Evolutionary conservation across 2,113 vertebrate species (phyloP).

Genomic region (Gymnobelideus leadbeateri): DNA sequence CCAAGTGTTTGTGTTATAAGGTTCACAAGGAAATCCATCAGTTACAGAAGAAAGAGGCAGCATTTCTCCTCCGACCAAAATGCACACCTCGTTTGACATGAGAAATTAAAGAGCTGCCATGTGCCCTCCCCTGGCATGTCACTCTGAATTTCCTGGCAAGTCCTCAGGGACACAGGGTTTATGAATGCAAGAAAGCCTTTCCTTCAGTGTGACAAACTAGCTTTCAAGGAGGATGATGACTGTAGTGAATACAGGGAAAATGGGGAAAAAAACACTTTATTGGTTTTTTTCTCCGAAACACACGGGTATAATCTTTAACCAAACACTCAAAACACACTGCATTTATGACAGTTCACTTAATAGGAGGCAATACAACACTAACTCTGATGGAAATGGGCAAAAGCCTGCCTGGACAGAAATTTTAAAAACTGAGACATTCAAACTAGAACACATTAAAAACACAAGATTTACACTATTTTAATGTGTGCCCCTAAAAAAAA

Average conservation of each 20-base stretch:
- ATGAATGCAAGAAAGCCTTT: conserved; percentile 80
- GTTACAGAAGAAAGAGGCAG: conserved; percentile 74
- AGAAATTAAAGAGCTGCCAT: conserved; percentile 83
- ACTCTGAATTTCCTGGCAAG: conserved; percentile 83
- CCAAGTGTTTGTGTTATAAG: conserved; percentile 8
- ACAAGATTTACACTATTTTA: not conserved
- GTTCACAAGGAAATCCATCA: not conserved
- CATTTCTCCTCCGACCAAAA: conserved; percentile 71
- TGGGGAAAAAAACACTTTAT: conserved; percentile 83
- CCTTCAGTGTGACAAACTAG: conserved; percentile 88
- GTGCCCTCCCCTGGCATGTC: conserved; percentile 77
- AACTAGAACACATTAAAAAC: not conserved
- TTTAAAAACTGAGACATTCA: conserved; percentile 1
- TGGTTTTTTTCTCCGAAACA: conserved; percentile 84
- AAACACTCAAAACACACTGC: not conserved
- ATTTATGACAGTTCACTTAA: conserved; percentile 18
- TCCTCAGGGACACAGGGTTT: conserved; percentile 77
- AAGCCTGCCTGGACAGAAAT: not conserved
- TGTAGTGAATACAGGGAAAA: conserved; percentile 84
- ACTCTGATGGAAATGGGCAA: conserved; percentile 10
- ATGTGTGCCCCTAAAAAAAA: not conserved
- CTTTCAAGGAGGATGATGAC: conserved; percentile 82
- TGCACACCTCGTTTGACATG: conserved; percentile 76
- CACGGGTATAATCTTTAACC: conserved; percentile 26
- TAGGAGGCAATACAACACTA: conserved; percentile 12